Conservation (phyloP, 2,888 invertebrate species). For the Pasiphila rectangulata region DNA sequence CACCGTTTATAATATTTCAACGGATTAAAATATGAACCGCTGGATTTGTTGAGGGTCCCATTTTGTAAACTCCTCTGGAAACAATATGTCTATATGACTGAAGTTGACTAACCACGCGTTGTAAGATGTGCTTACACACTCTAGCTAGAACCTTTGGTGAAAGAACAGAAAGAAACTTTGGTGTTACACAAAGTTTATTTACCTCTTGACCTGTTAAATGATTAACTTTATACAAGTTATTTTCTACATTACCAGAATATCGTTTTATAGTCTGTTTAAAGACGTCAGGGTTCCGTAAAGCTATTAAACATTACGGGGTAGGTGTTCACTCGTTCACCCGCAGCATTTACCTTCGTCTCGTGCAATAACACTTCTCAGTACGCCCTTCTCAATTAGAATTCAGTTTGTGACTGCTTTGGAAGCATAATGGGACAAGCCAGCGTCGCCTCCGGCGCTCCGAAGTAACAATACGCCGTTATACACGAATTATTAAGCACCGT, state of each 20-base stretch:
- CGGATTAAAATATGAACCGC: constrained; percentile 24
- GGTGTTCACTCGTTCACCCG: no score
- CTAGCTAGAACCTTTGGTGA: no score
- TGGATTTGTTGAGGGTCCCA: constrained; percentile 13
- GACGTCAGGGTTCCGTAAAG: no score
- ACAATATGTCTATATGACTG: no score
- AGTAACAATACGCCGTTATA: constrained; percentile 40
- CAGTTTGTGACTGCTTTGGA: constrained; percentile 42
- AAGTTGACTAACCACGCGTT: no score
- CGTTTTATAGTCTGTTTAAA: no score
- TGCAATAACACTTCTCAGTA: constrained; percentile 21
- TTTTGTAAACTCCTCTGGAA: constrained; percentile 2
- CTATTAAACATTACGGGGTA: background rate
- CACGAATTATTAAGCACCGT: constrained; percentile 39
- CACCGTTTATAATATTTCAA: constrained; percentile 35
- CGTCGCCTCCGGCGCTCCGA: constrained; percentile 29
- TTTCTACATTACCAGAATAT: no score
- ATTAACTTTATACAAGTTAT: no score
- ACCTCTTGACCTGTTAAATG: no score
- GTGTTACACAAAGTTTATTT: no score
- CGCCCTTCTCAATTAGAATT: constrained; percentile 46
- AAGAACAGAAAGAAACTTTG: no score
- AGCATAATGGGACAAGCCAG: constrained; percentile 37
- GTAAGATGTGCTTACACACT: no score
- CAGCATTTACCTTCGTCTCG: background rate